Conservation (phyloP, 2,113 vertebrate genomes). For the Ursus arctos region DNA sequence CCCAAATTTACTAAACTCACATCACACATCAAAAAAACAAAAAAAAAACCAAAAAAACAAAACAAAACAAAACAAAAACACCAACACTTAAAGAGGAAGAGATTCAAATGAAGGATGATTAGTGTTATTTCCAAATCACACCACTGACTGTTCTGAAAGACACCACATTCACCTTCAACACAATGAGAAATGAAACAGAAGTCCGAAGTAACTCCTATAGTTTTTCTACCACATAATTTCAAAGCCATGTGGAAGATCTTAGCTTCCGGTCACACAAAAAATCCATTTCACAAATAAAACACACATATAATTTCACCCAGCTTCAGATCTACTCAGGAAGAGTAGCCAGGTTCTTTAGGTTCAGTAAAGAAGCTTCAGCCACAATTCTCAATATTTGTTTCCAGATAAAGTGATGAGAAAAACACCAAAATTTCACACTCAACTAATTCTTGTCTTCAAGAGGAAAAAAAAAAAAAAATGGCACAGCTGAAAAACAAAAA, state of each 20-base stretch:
- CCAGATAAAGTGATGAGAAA: constrained; percentile 26
- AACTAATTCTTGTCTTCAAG: background rate
- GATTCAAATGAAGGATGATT: constrained; percentile 63
- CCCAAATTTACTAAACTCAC: constrained; percentile 49
- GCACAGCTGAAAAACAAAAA: background rate
- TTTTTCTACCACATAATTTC: background rate
- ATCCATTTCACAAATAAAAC: background rate
- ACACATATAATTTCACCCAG: background rate
- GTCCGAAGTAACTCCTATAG: background rate
- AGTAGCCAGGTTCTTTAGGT: background rate
- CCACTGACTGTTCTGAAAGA: constrained; percentile 30
- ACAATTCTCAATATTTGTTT: background rate
- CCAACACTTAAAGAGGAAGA: constrained; percentile 31
- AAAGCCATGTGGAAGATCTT: constrained; percentile 14
- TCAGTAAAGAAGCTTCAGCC: background rate
- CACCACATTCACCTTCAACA: background rate
- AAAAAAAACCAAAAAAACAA: too few species aligned
- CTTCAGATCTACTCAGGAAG: background rate
- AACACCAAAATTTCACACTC: background rate
- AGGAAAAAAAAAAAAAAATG: background rate
- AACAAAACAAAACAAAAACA: background rate
- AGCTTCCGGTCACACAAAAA: background rate
- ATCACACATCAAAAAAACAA: constrained; percentile 3
- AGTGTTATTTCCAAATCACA: constrained; percentile 51
- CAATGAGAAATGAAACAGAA: constrained; percentile 11